phyloP scores from a whole-genome alignment of 2,888 invertebrate species.

The Drepanosiphum platanoidis region DNA sequence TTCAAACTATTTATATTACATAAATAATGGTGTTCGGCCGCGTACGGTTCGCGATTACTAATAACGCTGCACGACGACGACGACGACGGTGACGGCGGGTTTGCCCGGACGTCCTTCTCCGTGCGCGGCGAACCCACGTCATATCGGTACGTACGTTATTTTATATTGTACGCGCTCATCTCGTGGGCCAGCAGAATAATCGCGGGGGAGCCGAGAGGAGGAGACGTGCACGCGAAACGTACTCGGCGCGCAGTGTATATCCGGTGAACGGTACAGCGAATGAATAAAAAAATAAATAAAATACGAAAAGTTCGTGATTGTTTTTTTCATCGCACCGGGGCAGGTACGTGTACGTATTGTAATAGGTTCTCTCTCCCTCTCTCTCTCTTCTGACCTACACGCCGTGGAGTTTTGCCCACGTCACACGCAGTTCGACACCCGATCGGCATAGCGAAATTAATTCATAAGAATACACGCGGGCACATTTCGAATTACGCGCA shows the following conservation, averaged over 20 bases:
- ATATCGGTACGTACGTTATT: not conserved
- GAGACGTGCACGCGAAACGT: not conserved
- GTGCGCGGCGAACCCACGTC: not conserved
- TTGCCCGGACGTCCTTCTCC: not conserved
- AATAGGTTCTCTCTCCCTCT: not conserved
- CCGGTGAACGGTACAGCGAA: not conserved
- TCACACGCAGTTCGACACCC: constrained; percentile 11
- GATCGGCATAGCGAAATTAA: not conserved
- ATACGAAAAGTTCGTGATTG: not conserved
- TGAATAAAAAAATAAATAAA: not conserved
- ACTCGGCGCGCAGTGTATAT: not conserved
- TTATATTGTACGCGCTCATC: not conserved
- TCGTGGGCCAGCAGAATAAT: not conserved
- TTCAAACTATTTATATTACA: too few relatives aligned
- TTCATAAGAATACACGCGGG: not conserved
- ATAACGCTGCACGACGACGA: not conserved
- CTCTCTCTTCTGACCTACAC: not conserved
- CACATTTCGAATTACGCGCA: constrained; percentile 33
- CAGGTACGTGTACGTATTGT: not conserved
- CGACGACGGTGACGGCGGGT: not conserved
- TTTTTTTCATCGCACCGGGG: not conserved
- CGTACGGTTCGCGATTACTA: too few relatives aligned
- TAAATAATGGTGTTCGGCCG: not conserved
- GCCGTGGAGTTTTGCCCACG: not conserved
- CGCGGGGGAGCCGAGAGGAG: not conserved